Evolutionary conservation across 2,113 vertebrate genomes (phyloP).

Genomic region (Theropithecus gelada): DNA sequence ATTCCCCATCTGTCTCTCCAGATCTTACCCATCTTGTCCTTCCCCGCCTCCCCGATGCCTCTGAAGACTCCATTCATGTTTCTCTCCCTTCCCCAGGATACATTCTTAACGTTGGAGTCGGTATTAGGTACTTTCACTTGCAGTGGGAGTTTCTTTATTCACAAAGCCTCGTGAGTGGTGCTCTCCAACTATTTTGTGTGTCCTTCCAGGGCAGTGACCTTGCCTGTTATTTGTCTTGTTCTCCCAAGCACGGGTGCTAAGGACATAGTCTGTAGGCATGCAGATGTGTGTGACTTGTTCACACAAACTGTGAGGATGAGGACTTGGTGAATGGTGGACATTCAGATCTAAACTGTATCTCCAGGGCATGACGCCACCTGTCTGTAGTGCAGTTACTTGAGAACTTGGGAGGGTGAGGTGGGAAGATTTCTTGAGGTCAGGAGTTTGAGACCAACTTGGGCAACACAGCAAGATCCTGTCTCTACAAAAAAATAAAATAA

Average conservation of each 20-base stretch:
- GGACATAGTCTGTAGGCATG: fast-evolving
- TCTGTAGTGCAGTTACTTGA: no score
- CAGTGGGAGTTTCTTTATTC: not conserved
- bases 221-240: not conserved
- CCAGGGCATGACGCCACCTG: no score
- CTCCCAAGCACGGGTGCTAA: no score
- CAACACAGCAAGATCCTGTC: no score
- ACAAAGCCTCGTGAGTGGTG: not conserved
- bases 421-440: no score
- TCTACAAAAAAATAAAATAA: no score
- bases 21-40: not conserved
- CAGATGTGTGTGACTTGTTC: not conserved
- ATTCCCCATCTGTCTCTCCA: not conserved
- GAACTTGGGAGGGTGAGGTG: no score
- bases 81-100: not conserved
- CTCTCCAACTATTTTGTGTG: fast-evolving
- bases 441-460: no score
- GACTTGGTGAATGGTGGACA: not conserved
- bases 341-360: not conserved
- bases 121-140: not conserved
- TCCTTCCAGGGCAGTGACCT: not conserved
- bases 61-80: not conserved
- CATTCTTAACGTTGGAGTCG: not conserved
- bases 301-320: not conserved
- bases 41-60: no score